Base-by-base conservation (phyloP, 2,888 invertebrate species). In the Proisotoma minuta region DNA sequence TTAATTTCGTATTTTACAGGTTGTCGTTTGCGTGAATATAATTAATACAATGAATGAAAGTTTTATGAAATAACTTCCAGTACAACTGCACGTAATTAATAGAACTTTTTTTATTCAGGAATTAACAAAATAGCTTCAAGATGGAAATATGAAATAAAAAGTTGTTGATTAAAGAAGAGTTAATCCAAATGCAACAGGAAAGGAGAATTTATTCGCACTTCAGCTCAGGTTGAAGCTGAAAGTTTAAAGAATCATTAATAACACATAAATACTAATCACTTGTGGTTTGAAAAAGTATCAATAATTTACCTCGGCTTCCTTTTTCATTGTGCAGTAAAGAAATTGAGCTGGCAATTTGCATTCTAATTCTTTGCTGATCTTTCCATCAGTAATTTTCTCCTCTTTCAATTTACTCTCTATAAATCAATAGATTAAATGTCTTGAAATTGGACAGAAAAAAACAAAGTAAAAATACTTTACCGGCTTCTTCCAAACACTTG, bases 401-500 rank as follows among this genome's bases (percentile, higher is more conserved):
- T 53, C 20, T 53, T 28, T 27, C 20, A 3, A 49, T 8, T 34
- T 34, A 34, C 8, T 34, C 34, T 34, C 34, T 10, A 10, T 10
- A 34, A 10, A 8, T 34, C 34, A 34, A 34, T 10, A 34, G 8
- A 34, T 10, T 15, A 15, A 34, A 15, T 15, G 20, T n/a, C 15
- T 43, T 43, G 43, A 43, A 5, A 43, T 34, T 5, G 20, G 20
- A 43, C 43, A 4, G 15, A n/a, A 43, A n/a, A 43, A 43, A 43
- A 18, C 10, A 43, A 15, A 43, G 15, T 10, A 10, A 34, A 34
- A 34, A 34, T 34, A 34, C 8, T 34, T 62, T 49, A 66, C 66
- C 66, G 3, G 60, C 50, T 12, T 63, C 56, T 12, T 66, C 60
- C n/a, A 66, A 26, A 22, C 66, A 66, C 24, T 60, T 58, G 48